phyloP scores from a whole-genome alignment of 2,888 invertebrate genomes.

The Chymomyza amoena region DNA sequence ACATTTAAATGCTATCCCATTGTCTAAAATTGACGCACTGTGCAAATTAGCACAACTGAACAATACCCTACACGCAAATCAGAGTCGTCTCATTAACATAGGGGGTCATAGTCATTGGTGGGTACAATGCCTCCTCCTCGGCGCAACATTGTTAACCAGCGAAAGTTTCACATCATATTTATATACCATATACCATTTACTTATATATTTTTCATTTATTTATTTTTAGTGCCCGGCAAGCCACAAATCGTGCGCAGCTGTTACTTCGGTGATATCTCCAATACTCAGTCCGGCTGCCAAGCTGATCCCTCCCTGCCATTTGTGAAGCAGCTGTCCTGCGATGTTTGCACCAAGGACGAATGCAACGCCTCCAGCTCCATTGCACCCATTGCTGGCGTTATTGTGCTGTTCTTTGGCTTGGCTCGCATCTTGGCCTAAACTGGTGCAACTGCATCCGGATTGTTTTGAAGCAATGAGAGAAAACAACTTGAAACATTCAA shows the following conservation, averaged over 20 bases:
- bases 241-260: slow-evolving; percentile 61
- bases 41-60: background rate
- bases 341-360: slow-evolving; percentile 70
- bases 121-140: too few species aligned
- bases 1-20: background rate
- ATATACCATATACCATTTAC: too few species aligned
- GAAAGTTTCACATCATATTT: background rate
- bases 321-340: slow-evolving; percentile 69
- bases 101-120: background rate
- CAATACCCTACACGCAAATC: background rate
- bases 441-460: background rate
- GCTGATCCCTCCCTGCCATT: slow-evolving; percentile 67
- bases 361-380: slow-evolving; percentile 71
- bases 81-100: background rate
- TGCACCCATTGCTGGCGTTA: slow-evolving; percentile 64
- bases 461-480: background rate
- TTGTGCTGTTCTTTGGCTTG: slow-evolving; percentile 69
- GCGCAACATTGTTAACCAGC: background rate
- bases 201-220: background rate
- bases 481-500: background rate
- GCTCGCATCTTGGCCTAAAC: slow-evolving; percentile 71
- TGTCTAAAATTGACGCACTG: background rate
- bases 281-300: slow-evolving; percentile 68
- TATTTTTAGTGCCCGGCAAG: slow-evolving; percentile 51
- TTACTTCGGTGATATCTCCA: slow-evolving; percentile 71